phyloP scores from a whole-genome alignment of 2,888 invertebrate genomes.

The Xylota segnis region DNA sequence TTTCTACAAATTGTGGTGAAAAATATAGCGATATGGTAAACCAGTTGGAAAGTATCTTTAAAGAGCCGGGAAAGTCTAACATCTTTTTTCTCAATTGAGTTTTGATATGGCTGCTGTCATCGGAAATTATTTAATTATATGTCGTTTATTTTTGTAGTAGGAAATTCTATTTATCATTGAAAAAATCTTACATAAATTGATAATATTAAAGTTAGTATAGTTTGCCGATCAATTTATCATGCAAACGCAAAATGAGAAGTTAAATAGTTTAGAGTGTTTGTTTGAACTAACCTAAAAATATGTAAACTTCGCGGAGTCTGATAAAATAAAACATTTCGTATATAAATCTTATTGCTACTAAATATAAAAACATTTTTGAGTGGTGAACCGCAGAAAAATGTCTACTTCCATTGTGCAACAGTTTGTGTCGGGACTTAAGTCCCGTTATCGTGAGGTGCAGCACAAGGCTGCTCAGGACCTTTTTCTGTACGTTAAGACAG shows the following conservation, averaged over 20 bases:
- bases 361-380: constrained; percentile 14
- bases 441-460: constrained; percentile 93
- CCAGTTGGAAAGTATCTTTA: too few species aligned
- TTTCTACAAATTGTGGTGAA: too few species aligned
- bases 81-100: too few species aligned
- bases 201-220: too few species aligned
- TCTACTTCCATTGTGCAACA: constrained; percentile 88
- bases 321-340: too few species aligned
- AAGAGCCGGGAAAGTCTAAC: too few species aligned
- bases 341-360: not conserved
- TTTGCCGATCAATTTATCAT: too few species aligned
- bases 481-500: constrained; percentile 95
- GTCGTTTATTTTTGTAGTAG: constrained; percentile 53
- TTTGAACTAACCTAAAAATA: constrained; percentile 68
- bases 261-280: constrained; percentile 15
- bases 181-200: constrained; percentile 9
- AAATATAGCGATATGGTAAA: too few species aligned
- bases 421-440: constrained; percentile 95
- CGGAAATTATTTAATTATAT: constrained; percentile 56
- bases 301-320: constrained; percentile 36
- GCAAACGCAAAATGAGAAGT: too few species aligned
- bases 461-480: constrained; percentile 95
- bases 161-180: not conserved
- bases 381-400: constrained; percentile 76
- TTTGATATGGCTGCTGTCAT: constrained; percentile 54